Conservation (phyloP, 92 coral and sea anemone species). For the Parazoanthus atlanticus region DNA sequence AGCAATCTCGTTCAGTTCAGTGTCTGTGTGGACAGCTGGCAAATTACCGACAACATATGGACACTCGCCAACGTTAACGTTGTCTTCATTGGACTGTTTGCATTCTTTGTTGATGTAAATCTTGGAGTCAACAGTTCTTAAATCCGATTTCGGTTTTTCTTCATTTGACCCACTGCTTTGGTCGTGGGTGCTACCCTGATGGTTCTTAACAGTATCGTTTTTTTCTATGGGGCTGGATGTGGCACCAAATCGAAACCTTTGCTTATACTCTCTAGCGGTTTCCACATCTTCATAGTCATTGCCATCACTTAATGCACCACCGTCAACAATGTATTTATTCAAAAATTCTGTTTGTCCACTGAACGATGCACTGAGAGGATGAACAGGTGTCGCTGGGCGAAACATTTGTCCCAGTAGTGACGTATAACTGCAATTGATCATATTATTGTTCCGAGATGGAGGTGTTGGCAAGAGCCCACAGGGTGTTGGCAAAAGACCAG, state of each 20-base stretch:
- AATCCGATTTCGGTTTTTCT: neutral
- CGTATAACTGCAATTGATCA: neutral
- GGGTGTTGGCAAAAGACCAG: neutral
- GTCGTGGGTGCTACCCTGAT: neutral
- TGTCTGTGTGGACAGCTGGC: neutral
- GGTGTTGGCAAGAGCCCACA: conserved; percentile 12
- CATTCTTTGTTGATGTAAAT: neutral
- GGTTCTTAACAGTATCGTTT: neutral
- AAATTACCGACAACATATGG: neutral
- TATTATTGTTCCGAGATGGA: neutral
- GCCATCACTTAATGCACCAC: conserved; percentile 42
- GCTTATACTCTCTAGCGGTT: conserved; percentile 39
- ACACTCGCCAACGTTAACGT: neutral
- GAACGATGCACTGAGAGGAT: conserved; percentile 22
- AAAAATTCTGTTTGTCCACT: conserved; percentile 5
- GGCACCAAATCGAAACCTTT: conserved; percentile 24
- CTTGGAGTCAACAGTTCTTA: neutral
- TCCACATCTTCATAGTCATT: conserved; percentile 40
- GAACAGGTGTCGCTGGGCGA: neutral
- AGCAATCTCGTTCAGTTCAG: neutral
- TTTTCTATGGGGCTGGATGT: conserved; percentile 18
- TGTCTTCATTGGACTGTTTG: neutral
- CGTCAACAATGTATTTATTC: neutral
- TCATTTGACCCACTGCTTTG: neutral
- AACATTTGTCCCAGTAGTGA: neutral